Evolutionary conservation across 1,140 invertebrate species (phyloP), one percentile per base, ranked within the genome.

Genomic region (Drosophila mayri): DNA sequence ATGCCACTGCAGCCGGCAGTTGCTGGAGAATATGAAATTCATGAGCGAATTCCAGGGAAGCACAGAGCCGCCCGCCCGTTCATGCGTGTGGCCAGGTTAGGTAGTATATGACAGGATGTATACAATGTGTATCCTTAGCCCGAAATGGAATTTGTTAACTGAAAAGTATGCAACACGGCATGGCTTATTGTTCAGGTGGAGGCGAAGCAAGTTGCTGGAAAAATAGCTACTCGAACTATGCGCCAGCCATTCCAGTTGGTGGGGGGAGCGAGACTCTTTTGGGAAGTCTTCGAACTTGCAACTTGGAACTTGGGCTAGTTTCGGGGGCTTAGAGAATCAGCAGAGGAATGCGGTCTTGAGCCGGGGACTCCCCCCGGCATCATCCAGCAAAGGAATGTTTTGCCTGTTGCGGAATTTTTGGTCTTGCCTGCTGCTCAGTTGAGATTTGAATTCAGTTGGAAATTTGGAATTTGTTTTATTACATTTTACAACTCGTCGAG

Each of bases 1-100:
- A 46, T 70, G 74, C 75, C 32, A 63, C 40, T 65, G 54, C 49
- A n/a, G 35, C 47, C 20, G 46, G 67, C 43, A 50, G 25, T 11
- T n/a, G 49, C 30, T 20, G 50, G 38, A 59, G 62, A 57, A 79
- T 88, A 88, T 88, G 85, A 87, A 90, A 87, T 87, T 87, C 84
- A 88, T 84, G 80, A 70, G 76, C 37, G 54, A 60, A 80, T 86
- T 78, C 83, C 75, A 67, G 37, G 75, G 77, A 60, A 80, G 62
- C 80, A 81, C 59, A 20, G 35, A 20, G 28, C 9, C 38, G 28
- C 9, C 9, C 38, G 28, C 9, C 38, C 25, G 73, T 55, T 67
- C 79, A 82, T 84, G 79, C 71, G 76, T 79, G 66, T 58, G 52
- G 25, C 41, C 50, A 49, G n/a, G 22, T 32, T 11, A 28, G 3